Percentiles rank a stretch among this genome's conserved stretches.
These are phyloP conservation scores for Trachymyrmex cornetzi DNA, from an alignment of 1,140 invertebrate species.

Conservation along the genomic window DNA sequence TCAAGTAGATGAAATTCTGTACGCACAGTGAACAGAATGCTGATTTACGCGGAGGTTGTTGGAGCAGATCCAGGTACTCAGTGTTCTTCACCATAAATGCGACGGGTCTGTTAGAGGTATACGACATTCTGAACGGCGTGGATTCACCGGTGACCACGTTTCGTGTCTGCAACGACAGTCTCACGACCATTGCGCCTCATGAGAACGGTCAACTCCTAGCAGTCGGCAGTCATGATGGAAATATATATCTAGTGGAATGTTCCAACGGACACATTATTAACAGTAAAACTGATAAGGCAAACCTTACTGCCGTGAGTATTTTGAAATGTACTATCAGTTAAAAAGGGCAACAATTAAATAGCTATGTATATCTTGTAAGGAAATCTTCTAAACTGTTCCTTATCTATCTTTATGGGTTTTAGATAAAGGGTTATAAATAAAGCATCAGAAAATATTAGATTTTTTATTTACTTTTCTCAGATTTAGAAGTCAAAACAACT, in stretches of 20 bases:
- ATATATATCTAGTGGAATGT: slow-evolving; percentile 93
- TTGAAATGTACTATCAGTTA: background rate
- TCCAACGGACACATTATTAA: slow-evolving; percentile 92
- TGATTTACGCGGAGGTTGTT: slow-evolving; percentile 93
- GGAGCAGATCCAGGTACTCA: slow-evolving; percentile 92
- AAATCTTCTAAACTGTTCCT: too few relatives aligned
- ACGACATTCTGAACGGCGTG: slow-evolving; percentile 94
- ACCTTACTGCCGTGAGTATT: slow-evolving; percentile 91
- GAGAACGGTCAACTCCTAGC: slow-evolving; percentile 89
- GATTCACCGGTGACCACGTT: slow-evolving; percentile 92
- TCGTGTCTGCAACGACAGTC: slow-evolving; percentile 90
- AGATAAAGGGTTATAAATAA: too few relatives aligned
- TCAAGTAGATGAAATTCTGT: slow-evolving; percentile 2
- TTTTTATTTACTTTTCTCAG: too few relatives aligned
- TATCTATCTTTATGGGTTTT: too few relatives aligned
- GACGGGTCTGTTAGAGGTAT: slow-evolving; percentile 94
- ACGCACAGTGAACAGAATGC: slow-evolving; percentile 15
- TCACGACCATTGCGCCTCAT: slow-evolving; percentile 88
- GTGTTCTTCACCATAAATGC: slow-evolving; percentile 81
- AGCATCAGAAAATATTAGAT: too few relatives aligned
- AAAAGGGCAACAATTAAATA: background rate
- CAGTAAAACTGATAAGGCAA: slow-evolving; percentile 94
- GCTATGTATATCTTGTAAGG: too few relatives aligned
- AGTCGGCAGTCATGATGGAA: slow-evolving; percentile 93
- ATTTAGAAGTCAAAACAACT: too few relatives aligned